Conservation (phyloP, 2,113 vertebrate species). For the Nycticebus coucang region DNA sequence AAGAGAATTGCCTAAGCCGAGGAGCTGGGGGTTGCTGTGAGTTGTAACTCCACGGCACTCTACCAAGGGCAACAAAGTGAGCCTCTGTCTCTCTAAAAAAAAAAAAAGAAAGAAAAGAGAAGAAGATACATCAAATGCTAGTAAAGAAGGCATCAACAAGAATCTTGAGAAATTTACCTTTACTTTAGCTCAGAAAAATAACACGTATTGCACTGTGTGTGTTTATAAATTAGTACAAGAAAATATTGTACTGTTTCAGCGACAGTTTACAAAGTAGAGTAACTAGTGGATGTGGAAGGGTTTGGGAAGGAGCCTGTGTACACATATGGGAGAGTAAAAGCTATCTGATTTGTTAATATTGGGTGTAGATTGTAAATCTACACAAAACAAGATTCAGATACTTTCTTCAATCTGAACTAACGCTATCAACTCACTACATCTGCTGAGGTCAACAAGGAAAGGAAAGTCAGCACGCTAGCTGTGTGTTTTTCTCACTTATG, state of each 20-base stretch:
- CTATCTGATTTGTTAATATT: conserved; percentile 79
- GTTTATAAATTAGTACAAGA: conserved; percentile 86
- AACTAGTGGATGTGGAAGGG: conserved; percentile 78
- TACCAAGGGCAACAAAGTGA: too few relatives aligned
- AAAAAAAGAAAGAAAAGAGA: not conserved
- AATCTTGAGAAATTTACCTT: not conserved
- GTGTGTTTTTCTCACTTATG: conserved; percentile 62
- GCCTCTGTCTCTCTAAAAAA: too few relatives aligned
- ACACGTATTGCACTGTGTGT: conserved; percentile 89
- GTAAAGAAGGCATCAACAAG: not conserved
- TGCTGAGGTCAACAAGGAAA: conserved; percentile 74
- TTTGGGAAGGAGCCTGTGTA: conserved; percentile 68
- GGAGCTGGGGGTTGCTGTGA: too few relatives aligned
- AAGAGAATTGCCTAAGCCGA: too few relatives aligned
- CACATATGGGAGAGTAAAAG: conserved; percentile 74
- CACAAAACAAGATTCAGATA: conserved; percentile 77
- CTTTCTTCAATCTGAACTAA: conserved; percentile 75
- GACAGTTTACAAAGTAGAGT: conserved; percentile 82
- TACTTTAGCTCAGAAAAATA: conserved; percentile 80
- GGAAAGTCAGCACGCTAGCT: conserved; percentile 59
- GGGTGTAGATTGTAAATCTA: conserved; percentile 75
- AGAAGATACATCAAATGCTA: conserved; percentile 84
- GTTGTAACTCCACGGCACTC: too few relatives aligned
- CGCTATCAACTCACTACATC: conserved; percentile 75
- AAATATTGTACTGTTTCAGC: conserved; percentile 84